phyloP scores from a whole-genome alignment of 2,113 vertebrate genomes.

The Takifugu flavidus region DNA sequence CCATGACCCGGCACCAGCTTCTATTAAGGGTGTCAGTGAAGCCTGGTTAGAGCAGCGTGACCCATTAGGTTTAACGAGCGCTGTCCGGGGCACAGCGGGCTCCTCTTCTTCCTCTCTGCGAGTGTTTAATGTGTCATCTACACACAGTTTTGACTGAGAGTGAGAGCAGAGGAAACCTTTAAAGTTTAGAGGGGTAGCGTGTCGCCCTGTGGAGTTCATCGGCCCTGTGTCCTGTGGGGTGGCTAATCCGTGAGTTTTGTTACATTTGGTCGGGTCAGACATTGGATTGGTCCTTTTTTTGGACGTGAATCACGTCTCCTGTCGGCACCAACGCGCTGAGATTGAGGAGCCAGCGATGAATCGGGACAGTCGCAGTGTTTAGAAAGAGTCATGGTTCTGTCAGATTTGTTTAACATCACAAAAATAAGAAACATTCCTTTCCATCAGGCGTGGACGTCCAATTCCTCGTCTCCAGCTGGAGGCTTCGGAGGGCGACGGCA shows the following conservation, averaged over 20 bases:
- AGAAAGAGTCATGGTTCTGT: too few species aligned
- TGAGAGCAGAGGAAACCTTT: background rate
- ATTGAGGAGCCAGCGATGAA: too few species aligned
- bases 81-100: slow-evolving; percentile 56
- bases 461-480: slow-evolving; percentile 26
- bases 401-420: too few species aligned
- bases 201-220: too few species aligned
- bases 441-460: slow-evolving; percentile 15
- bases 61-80: slow-evolving; percentile 71
- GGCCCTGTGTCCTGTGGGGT: background rate
- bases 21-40: slow-evolving; percentile 70
- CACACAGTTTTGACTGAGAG: slow-evolving; percentile 19
- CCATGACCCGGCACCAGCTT: slow-evolving; percentile 58
- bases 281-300: too few species aligned
- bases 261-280: background rate
- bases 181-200: slow-evolving; percentile 5
- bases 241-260: slow-evolving; percentile 10
- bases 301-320: too few species aligned
- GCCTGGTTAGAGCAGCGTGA: slow-evolving; percentile 68
- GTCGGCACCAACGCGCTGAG: too few species aligned
- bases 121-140: slow-evolving; percentile 60
- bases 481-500: slow-evolving; percentile 39
- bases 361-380: too few species aligned
- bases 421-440: too few species aligned
- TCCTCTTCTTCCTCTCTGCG: slow-evolving; percentile 54